Base-by-base conservation (phyloP, 2,113 vertebrate species). In the Gallinago paraguaiae region DNA sequence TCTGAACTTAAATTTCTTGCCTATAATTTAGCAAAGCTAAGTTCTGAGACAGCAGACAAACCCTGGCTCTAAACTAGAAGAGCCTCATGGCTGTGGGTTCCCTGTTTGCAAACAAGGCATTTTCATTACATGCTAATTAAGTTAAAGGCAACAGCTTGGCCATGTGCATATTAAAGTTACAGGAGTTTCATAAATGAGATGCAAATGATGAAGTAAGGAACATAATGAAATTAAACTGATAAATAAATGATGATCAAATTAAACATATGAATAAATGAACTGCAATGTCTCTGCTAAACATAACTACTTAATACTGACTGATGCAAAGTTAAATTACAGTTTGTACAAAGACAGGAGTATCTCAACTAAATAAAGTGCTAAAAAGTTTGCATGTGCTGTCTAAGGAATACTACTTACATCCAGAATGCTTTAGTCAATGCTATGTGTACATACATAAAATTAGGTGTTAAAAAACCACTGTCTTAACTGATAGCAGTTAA, bases 131-230 rank as follows among this genome's bases (percentile, higher is more conserved):
- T 28, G 18, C n/a, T 92, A 92, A 94, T 82, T 74, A 89, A 95
- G 92, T 65, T 89, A 93, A 86, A 83, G 48, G 57, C 64, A 95
- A 76, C 60, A 88, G 24, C n/a, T 92, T 79, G 50, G 79, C 64
- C 48, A 53, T n/a, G 75, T 45, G 31, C 64, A 81, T 39, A n/a
- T 23, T 60, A 19, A 75, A 95, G 17, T 60, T 57, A 67, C 23
- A 53, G 35, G 53, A 81, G 50, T 88, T 91, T 89, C n/a, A 61
- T 46, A 92, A 88, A 75, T 27, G 28, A 75, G 67, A 94, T 59
- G 60, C 41, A 95, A 81, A 82, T 67, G 85, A 92, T 28, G 71
- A 92, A 17, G n/a, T 86, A 91, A 92, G 79, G 90, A 91, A 51
- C 37, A n/a, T 13, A 79, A 48, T 16, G n/a, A 88, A 67, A 72